Conservation (phyloP, 2,888 invertebrate species). For the Eurytoma adleriae region DNA sequence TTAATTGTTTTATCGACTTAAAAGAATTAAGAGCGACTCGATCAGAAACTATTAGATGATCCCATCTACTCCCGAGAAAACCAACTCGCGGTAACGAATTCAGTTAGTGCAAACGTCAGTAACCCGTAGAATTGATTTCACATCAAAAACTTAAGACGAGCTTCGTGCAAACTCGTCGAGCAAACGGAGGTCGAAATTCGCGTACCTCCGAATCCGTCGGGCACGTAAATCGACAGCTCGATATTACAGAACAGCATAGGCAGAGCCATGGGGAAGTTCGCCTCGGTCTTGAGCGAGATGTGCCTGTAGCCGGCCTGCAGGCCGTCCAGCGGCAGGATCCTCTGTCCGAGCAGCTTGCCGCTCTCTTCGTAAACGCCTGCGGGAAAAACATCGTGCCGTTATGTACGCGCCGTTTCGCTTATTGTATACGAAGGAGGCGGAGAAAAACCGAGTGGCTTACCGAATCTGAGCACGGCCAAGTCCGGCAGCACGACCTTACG, state of each 20-base stretch:
- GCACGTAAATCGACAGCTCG: slow-evolving; percentile 84
- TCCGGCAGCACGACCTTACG: slow-evolving; percentile 85
- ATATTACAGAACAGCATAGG: slow-evolving; percentile 84
- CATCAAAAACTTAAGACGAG: too few species aligned
- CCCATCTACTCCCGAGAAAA: too few species aligned
- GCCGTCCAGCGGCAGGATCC: slow-evolving; percentile 84
- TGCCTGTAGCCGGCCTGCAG: slow-evolving; percentile 84
- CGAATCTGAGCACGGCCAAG: slow-evolving; percentile 83
- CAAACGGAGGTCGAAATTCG: too few species aligned
- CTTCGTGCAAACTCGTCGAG: too few species aligned
- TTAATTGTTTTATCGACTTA: too few species aligned
- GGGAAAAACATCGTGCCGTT: neutral
- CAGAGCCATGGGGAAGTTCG: slow-evolving; percentile 83
- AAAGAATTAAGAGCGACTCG: too few species aligned
- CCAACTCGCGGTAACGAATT: too few species aligned
- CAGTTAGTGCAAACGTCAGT: too few species aligned
- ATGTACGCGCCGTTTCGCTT: neutral
- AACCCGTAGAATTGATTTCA: too few species aligned
- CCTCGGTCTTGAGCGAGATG: slow-evolving; percentile 83
- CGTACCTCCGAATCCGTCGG: slow-evolving; percentile 83
- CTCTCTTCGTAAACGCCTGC: slow-evolving; percentile 83
- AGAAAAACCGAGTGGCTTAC: slow-evolving; percentile 65
- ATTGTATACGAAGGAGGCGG: neutral
- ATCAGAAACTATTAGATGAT: too few species aligned
- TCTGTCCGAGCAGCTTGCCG: slow-evolving; percentile 83